A percentile compares a stretch with the other conserved stretches of the same genome.
Evolutionary conservation across 1,140 invertebrate genomes (phyloP).

Genomic region (Drosophila rhopaloa): DNA sequence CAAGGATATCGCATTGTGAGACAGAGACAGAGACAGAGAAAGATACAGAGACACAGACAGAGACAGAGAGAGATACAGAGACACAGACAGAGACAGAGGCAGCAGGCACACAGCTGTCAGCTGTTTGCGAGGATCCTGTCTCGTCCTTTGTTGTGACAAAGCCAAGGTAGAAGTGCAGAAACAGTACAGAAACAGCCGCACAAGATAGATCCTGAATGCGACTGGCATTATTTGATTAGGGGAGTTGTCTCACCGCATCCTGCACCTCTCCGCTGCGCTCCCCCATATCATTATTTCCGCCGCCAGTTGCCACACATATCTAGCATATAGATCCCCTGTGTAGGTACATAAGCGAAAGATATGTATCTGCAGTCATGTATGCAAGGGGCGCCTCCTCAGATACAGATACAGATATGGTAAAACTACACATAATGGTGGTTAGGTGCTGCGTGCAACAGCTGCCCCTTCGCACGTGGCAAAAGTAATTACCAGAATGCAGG

Average conservation of each 20-base stretch:
- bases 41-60: constrained; percentile 20
- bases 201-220: constrained; percentile 58
- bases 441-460: constrained; percentile 66
- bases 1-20: constrained; percentile 39
- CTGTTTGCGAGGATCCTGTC: constrained; percentile 65
- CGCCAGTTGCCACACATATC: not conserved
- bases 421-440: constrained; percentile 1
- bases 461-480: constrained; percentile 68
- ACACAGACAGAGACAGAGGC: constrained; percentile 22
- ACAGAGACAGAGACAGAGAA: not conserved
- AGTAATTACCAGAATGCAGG: constrained; percentile 32
- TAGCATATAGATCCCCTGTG: constrained; percentile 6
- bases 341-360: constrained; percentile 20
- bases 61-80: constrained; percentile 37
- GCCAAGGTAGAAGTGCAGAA: constrained; percentile 24
- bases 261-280: constrained; percentile 23
- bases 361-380: constrained; percentile 46
- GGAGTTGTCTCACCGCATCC: constrained; percentile 74
- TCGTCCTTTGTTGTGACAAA: constrained; percentile 45
- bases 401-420: constrained; percentile 31
- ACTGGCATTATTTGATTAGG: constrained; percentile 72
- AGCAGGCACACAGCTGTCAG: constrained; percentile 74
- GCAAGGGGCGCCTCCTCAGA: constrained; percentile 5
- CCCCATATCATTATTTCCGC: constrained; percentile 35
- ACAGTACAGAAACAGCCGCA: constrained; percentile 21